Percentiles rank a stretch among this genome's conserved stretches.
phyloP scores from a whole-genome alignment of 2,113 vertebrate species.

The Pungitius pungitius region DNA sequence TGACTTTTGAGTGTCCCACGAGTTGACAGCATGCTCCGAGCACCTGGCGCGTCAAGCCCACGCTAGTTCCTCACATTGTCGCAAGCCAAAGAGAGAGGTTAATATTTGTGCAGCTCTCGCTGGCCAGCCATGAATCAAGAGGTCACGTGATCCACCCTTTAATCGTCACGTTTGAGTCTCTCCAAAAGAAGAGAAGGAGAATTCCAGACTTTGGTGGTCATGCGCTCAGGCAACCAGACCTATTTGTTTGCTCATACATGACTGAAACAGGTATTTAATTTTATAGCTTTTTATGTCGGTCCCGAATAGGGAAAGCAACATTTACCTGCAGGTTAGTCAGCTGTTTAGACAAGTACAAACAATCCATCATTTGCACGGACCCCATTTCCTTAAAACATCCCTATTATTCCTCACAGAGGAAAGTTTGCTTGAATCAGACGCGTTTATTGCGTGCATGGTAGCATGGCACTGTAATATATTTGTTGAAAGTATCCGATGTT shows the following conservation, averaged over 20 bases:
- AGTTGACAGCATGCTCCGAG: constrained; percentile 69
- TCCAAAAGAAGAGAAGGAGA: constrained; percentile 70
- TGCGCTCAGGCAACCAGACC: constrained; percentile 61
- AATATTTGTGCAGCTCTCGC: constrained; percentile 32
- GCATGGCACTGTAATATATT: constrained; percentile 31
- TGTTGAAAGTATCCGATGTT: constrained; percentile 23
- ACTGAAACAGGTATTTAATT: constrained; percentile 73
- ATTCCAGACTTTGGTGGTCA: constrained; percentile 72
- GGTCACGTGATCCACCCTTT: constrained; percentile 63
- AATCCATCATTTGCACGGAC: constrained; percentile 54
- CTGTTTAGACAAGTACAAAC: constrained; percentile 75
- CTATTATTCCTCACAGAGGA: constrained; percentile 58
- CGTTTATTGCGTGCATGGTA: constrained; percentile 8
- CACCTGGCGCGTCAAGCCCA: constrained; percentile 66
- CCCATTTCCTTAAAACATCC: constrained; percentile 69
- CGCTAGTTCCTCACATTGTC: constrained; percentile 19
- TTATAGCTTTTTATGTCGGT: constrained; percentile 69
- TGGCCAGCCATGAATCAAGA: constrained; percentile 64
- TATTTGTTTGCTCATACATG: constrained; percentile 70
- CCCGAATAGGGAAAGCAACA: constrained; percentile 67
- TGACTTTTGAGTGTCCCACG: constrained; percentile 75
- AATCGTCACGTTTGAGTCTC: constrained; percentile 75
- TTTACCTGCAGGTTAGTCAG: constrained; percentile 47
- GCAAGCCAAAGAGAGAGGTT: constrained; percentile 21
- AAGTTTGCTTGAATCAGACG: constrained; percentile 43